phyloP scores from a whole-genome alignment of 2,888 invertebrate species.

The Caenorhabditis angaria region DNA sequence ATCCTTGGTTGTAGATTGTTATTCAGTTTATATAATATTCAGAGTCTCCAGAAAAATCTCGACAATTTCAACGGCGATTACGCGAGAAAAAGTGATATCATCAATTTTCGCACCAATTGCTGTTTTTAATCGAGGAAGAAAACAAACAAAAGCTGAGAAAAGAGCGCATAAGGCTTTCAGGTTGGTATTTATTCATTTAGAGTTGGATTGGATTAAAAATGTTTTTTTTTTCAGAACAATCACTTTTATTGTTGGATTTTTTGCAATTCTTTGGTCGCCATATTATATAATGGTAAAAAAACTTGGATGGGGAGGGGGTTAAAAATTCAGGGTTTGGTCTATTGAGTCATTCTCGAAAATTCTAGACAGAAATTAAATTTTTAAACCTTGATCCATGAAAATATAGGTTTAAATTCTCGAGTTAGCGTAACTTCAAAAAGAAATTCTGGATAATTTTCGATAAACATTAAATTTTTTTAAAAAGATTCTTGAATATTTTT shows the following conservation, averaged over 20 bases:
- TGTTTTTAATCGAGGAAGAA: constrained; percentile 50
- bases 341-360: too few relatives aligned
- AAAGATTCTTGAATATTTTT: too few relatives aligned
- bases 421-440: too few relatives aligned
- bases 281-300: constrained; percentile 71
- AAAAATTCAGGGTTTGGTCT: too few relatives aligned
- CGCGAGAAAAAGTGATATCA: constrained; percentile 54
- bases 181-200: too few relatives aligned
- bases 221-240: constrained; percentile 64
- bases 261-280: constrained; percentile 72
- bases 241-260: constrained; percentile 72
- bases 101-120: constrained; percentile 54
- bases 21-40: constrained; percentile 23
- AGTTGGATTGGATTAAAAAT: background rate
- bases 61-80: constrained; percentile 55
- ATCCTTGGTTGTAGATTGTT: constrained; percentile 25
- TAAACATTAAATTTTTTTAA: too few relatives aligned
- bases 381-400: too few relatives aligned
- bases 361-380: too few relatives aligned
- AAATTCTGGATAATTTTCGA: too few relatives aligned
- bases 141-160: constrained; percentile 65
- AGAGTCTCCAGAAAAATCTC: constrained; percentile 62
- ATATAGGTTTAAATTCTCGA: too few relatives aligned
- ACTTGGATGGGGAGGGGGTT: background rate
- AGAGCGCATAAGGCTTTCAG: constrained; percentile 71